phyloP scores from a whole-genome alignment of 2,888 invertebrate genomes.

The Teleogryllus oceanicus region DNA sequence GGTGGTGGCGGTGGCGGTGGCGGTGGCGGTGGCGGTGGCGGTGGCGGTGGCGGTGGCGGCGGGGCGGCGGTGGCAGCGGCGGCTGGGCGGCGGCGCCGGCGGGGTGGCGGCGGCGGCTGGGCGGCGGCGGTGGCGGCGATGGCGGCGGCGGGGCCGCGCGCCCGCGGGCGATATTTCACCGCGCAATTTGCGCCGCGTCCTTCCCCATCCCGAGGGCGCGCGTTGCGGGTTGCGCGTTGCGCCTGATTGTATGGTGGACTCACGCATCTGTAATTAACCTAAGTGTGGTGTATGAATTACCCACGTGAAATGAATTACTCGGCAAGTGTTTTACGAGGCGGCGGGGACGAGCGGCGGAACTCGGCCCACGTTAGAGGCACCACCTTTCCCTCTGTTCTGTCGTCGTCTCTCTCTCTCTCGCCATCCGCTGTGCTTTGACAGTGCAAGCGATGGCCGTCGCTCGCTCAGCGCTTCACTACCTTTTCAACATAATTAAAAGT shows the following conservation, averaged over 20 bases:
- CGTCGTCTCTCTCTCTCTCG: too few relatives aligned
- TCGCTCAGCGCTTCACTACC: too few relatives aligned
- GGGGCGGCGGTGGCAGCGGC: neutral
- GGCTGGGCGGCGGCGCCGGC: neutral
- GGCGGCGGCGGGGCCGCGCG: neutral
- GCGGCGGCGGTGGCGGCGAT: neutral
- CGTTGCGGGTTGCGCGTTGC: neutral
- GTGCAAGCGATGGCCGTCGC: too few relatives aligned
- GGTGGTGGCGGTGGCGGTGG: neutral
- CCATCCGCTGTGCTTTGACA: too few relatives aligned
- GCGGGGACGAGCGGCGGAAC: neutral
- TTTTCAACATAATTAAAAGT: too few relatives aligned
- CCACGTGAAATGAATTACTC: neutral
- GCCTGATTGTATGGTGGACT: slow-evolving; percentile 1
- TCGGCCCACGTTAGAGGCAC: too few relatives aligned
- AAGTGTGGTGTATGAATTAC: slow-evolving; percentile 11
- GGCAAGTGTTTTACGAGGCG: slow-evolving; percentile 10
- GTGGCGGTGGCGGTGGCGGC: neutral
- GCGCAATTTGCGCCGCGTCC: neutral
- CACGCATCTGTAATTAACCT: neutral
- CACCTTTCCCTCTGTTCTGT: too few relatives aligned
- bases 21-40: neutral
- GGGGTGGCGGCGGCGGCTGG: neutral
- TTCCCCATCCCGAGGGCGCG: neutral
- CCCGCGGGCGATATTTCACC: neutral